phyloP scores from a whole-genome alignment of 2,113 vertebrate genomes.

The Lagopus muta region DNA sequence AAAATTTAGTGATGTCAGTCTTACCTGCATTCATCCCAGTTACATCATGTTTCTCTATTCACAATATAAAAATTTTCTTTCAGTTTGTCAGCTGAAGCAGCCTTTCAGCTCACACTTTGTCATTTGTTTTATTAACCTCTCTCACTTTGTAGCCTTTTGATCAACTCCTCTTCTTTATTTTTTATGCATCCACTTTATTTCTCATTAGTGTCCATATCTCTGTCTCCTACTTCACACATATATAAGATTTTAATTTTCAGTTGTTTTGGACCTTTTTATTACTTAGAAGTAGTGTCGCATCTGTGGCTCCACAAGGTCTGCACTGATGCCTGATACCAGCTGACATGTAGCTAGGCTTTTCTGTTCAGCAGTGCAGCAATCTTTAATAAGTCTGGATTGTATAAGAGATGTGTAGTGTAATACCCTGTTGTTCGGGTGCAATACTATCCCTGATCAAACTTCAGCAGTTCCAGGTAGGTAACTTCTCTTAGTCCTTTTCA shows the following conservation, averaged over 20 bases:
- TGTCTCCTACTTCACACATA: not conserved
- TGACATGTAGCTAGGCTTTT: not conserved
- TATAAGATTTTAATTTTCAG: not conserved
- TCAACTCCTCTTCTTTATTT: not conserved
- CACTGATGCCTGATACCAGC: accelerated
- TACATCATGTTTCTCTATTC: not conserved
- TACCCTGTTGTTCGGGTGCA: accelerated
- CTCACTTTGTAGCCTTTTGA: not conserved
- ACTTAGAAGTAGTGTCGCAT: not conserved
- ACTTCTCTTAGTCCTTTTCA: not conserved
- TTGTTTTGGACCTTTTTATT: not conserved
- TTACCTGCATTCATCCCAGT: not conserved
- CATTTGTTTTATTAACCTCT: not conserved
- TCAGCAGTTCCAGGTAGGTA: not conserved
- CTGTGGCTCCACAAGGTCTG: not conserved
- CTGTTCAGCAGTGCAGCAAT: not conserved
- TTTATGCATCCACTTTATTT: not conserved
- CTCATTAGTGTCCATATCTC: not conserved
- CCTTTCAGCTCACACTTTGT: not conserved
- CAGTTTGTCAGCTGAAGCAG: not conserved
- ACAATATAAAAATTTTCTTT: not conserved
- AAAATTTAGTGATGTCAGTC: not conserved
- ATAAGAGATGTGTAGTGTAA: not conserved
- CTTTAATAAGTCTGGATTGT: not conserved
- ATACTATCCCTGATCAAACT: not conserved